A percentile compares a stretch with the other conserved stretches of the same genome.
These are phyloP conservation scores for Turdus rufiventris DNA, from an alignment of 2,113 vertebrate genomes.

Conservation along the genomic window DNA sequence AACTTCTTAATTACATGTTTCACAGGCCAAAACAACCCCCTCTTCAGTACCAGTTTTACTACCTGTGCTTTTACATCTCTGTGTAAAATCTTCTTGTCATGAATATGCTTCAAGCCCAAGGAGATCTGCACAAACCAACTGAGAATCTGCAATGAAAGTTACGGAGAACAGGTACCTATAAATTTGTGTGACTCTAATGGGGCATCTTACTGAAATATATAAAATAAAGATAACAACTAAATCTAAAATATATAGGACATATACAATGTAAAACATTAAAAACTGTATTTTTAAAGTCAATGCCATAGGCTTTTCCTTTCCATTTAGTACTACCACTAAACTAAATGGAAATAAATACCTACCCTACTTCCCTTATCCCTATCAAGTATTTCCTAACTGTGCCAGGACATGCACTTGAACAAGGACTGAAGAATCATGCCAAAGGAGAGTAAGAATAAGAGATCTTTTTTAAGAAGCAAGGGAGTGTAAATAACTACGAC, in stretches of 20 bases:
- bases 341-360: background rate
- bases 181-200: background rate
- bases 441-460: background rate
- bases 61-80: conserved; percentile 94
- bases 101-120: conserved; percentile 91
- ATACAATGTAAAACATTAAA: background rate
- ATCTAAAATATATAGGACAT: background rate
- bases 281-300: background rate
- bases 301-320: background rate
- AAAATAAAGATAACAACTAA: background rate
- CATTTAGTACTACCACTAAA: background rate
- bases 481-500: background rate
- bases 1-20: background rate
- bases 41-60: background rate
- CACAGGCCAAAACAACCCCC: background rate
- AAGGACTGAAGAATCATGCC: background rate
- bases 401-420: background rate
- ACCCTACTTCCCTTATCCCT: background rate
- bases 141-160: conserved; percentile 75
- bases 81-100: conserved; percentile 90
- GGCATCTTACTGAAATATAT: background rate
- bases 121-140: conserved; percentile 93
- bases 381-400: background rate
- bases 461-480: background rate
- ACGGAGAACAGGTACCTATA: background rate